Evolutionary conservation across 2,113 vertebrate species (phyloP).

Genomic region (Phylloscopus whistleri): DNA sequence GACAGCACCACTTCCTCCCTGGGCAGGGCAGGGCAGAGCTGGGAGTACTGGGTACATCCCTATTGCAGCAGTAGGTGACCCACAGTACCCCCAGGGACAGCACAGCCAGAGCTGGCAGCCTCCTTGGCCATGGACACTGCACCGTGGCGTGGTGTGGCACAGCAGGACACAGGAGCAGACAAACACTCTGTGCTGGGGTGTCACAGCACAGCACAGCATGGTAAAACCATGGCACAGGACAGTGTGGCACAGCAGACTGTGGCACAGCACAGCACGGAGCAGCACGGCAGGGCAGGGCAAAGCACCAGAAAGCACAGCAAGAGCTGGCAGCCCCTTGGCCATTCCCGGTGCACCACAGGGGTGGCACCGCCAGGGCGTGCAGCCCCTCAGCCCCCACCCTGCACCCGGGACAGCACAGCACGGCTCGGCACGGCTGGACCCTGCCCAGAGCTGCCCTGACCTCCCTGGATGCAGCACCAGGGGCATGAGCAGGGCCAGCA

Average conservation of each 20-base stretch:
- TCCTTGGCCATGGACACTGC: rapidly evolving
- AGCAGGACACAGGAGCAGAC: not conserved
- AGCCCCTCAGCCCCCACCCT: rapidly evolving
- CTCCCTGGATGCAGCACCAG: rapidly evolving
- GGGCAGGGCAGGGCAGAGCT: not conserved
- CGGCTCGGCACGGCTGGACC: rapidly evolving
- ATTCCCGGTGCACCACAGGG: not conserved
- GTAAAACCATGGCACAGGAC: rapidly evolving
- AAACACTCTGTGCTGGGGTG: not conserved
- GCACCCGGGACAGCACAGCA: rapidly evolving
- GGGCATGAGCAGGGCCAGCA: not conserved
- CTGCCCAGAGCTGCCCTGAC: not conserved
- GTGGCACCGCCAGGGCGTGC: rapidly evolving
- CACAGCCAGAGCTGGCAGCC: not conserved
- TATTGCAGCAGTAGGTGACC: rapidly evolving
- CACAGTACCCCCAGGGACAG: rapidly evolving
- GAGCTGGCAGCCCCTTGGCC: not conserved
- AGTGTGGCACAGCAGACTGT: rapidly evolving
- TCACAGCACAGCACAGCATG: rapidly evolving
- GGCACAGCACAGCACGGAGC: rapidly evolving
- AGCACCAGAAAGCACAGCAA: not conserved
- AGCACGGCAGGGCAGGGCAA: rapidly evolving
- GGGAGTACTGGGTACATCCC: rapidly evolving
- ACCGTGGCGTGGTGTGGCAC: rapidly evolving
- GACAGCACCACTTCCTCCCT: not conserved